Conservation (phyloP, 1,140 invertebrate species). For the Bombus terrestris region DNA sequence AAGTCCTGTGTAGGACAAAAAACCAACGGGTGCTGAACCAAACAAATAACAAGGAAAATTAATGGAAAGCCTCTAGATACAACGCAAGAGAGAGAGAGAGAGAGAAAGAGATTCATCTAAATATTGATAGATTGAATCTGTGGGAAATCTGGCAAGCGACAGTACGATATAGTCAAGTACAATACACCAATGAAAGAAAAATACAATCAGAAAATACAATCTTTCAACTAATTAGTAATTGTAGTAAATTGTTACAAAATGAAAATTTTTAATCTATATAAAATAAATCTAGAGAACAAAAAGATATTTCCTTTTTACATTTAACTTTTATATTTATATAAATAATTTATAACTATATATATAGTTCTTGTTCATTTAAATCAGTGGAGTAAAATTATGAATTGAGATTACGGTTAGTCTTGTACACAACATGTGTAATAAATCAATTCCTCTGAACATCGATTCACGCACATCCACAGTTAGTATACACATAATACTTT, state of each 20-base stretch:
- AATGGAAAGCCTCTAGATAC: slow-evolving; percentile 40
- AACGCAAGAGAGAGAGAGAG: not conserved
- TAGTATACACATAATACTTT: not conserved
- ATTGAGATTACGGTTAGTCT: not conserved
- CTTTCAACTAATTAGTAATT: not conserved
- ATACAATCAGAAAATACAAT: not conserved
- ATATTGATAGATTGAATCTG: slow-evolving; percentile 11
- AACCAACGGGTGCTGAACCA: slow-evolving; percentile 81
- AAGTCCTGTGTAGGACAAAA: slow-evolving; percentile 77
- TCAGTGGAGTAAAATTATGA: not conserved
- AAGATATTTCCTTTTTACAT: no score
- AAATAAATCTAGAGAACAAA: not conserved
- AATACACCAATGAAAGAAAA: not conserved
- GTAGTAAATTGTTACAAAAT: not conserved
- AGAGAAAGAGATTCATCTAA: not conserved
- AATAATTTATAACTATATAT: not conserved
- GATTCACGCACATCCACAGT: not conserved
- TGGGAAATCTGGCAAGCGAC: slow-evolving; percentile 38
- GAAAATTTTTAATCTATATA: not conserved
- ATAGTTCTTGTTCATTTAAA: not conserved
- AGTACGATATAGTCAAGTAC: not conserved
- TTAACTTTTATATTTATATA: not conserved
- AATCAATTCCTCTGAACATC: not conserved
- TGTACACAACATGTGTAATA: not conserved
- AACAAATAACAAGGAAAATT: slow-evolving; percentile 72